Evolutionary conservation across 37 sponge, comb jelly and placozoan genomes (phyloP), one percentile per base, ranked within the genome.

Genomic region (Chondrilla cf. caribensis): DNA sequence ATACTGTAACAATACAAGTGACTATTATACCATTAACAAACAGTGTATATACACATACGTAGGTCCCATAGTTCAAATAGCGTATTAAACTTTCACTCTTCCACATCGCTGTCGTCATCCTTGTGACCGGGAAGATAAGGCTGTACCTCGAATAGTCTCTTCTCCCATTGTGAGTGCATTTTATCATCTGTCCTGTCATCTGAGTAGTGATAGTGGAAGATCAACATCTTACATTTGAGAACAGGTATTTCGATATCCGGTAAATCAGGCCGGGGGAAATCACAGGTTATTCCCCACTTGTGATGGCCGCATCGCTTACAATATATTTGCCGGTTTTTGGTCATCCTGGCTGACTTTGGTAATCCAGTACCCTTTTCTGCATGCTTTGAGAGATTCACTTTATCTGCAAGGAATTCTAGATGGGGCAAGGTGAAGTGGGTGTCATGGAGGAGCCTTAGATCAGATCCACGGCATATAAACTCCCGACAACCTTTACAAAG

Each of bases 401-500:
- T 11, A 55, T 55, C 57, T 17, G 17, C 11, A 17, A 72, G 28
- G 9, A n/a, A n/a, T n/a, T 36, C 14, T 8, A 22, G 38, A 31
- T 72, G 7, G 8, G 35, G 28, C 9, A 72, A 35, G 14, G 35
- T 38, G 35, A 36, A 38, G 38, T 72, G 75, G 14, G 11, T 32
- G 38, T 72, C 39, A 5, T 8, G 38, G 3, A 72, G 5, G 21
- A 72, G 38, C 35, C 75, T 8, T 9, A 72, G 38, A 26, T 72
- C 75, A 17, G 36, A 5, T 14, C 35, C 38, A 7, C 35, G 5
- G 38, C 75, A 72, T 8, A 72, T 36, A 37, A 72, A 11, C 22
- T 35, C 38, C 5, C 38, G 38, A 72, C 75, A 72, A 26, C 37
- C 36, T 72, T 72, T 72, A 14, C 75, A 72, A n/a, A 72, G 3